Evolutionary conservation across 2,888 invertebrate species (phyloP).

Genomic region (Andrena bicolor): DNA sequence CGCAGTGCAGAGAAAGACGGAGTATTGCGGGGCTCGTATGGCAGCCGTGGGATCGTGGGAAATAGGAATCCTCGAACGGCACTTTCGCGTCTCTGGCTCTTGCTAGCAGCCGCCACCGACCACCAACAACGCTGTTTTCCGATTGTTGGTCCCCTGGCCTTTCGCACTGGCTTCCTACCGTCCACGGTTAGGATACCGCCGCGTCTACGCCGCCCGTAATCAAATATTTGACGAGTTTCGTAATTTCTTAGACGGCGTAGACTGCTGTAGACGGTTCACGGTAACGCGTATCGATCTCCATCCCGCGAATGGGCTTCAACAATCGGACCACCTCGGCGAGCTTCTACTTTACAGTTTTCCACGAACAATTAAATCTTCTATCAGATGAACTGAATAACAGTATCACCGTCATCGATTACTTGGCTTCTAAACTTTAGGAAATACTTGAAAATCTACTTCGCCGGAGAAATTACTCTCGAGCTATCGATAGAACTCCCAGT

Average conservation of each 20-base stretch:
- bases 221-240: conserved; percentile 42
- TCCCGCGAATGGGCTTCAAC: no score
- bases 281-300: no score
- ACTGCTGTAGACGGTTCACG: neutral
- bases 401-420: no score
- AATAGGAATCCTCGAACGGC: conserved; percentile 83
- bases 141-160: conserved; percentile 78
- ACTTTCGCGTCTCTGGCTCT: conserved; percentile 80
- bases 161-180: conserved; percentile 50
- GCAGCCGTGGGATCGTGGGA: conserved; percentile 83
- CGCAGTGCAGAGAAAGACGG: conserved; percentile 81
- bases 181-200: conserved; percentile 16
- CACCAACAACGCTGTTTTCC: conserved; percentile 78
- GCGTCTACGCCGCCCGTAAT: conserved; percentile 25
- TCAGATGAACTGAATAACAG: no score
- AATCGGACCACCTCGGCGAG: no score
- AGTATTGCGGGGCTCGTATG: conserved; percentile 82
- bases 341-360: no score
- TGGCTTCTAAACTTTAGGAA: no score
- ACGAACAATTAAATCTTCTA: no score
- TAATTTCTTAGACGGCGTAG: conserved; percentile 11
- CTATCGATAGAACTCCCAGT: no score
- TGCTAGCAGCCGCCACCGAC: conserved; percentile 64
- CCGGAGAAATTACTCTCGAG: no score
- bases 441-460: no score